A percentile compares a stretch with the other conserved stretches of the same genome.
phyloP scores from a whole-genome alignment of 1,140 invertebrate genomes.

The Tribolium castaneum region DNA sequence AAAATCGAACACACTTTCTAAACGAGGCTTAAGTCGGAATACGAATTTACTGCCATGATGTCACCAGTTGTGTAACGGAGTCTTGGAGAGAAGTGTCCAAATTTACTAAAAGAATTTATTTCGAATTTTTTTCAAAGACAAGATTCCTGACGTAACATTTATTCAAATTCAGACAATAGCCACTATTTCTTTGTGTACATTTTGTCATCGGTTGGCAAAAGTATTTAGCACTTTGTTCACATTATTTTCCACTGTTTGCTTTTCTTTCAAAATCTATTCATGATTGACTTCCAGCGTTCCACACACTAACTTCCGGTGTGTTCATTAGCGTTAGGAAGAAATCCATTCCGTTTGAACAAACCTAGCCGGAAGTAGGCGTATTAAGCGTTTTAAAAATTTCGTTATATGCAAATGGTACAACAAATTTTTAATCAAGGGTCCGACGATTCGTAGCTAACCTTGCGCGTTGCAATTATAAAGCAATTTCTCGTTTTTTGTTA shows the following conservation, averaged over 20 bases:
- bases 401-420: neutral
- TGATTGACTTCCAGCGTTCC: neutral
- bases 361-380: neutral
- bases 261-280: neutral
- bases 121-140: too few relatives aligned
- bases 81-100: neutral
- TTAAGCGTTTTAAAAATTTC: neutral
- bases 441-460: neutral
- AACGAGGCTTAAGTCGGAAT: neutral
- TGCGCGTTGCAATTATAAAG: neutral
- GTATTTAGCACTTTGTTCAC: neutral
- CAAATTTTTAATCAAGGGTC: neutral
- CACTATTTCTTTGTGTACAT: neutral
- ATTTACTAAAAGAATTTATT: neutral
- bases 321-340: neutral
- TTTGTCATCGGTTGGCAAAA: neutral
- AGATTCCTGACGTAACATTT: too few relatives aligned
- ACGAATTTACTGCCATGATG: neutral
- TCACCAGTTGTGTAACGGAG: neutral
- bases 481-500: neutral
- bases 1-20: neutral
- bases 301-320: neutral
- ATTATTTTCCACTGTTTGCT: neutral
- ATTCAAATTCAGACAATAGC: neutral
- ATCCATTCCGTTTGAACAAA: neutral